phyloP scores from a whole-genome alignment of 2,797 vertebrate genomes.

The Crenichthys baileyi region DNA sequence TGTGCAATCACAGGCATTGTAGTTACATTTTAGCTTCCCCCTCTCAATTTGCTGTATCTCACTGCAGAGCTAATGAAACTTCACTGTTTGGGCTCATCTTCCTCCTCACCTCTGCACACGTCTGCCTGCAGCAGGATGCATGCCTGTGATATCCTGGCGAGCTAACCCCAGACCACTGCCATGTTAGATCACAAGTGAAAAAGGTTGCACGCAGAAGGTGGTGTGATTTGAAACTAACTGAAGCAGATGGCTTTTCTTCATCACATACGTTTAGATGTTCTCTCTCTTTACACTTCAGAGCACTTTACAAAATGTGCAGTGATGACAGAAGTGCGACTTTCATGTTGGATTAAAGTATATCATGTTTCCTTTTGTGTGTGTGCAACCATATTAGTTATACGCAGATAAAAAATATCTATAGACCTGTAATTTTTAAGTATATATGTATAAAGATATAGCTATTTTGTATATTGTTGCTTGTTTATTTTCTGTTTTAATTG shows the following conservation, averaged over 20 bases:
- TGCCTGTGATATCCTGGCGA: conserved; percentile 8
- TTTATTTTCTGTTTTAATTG: conserved; percentile 70
- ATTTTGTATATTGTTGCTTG: conserved; percentile 81
- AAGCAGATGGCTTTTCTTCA: conserved; percentile 33
- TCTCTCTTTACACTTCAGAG: conserved; percentile 63
- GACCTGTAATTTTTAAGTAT: conserved; percentile 71
- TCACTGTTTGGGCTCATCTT: conserved; percentile 31
- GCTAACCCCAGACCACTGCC: conserved; percentile 27
- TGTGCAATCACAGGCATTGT: background rate
- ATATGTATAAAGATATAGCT: conserved; percentile 79
- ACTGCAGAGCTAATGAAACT: conserved; percentile 33
- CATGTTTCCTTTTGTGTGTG: conserved; percentile 59
- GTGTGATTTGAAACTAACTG: conserved; percentile 33
- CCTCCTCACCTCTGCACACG: conserved; percentile 20
- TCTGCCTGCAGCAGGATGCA: conserved; percentile 26
- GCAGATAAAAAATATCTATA: conserved; percentile 68
- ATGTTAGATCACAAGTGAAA: conserved; percentile 35
- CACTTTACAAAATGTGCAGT: conserved; percentile 77
- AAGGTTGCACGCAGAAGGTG: conserved; percentile 30
- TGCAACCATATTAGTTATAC: conserved; percentile 65
- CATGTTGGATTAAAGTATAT: conserved; percentile 56
- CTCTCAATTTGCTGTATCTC: conserved; percentile 17
- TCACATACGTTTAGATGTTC: conserved; percentile 41
- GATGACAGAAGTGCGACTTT: conserved; percentile 67
- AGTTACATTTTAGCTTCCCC: conserved; percentile 5